Evolutionary conservation across 2,888 invertebrate genomes (phyloP).

Genomic region (Cryptocheilus praepositus): DNA sequence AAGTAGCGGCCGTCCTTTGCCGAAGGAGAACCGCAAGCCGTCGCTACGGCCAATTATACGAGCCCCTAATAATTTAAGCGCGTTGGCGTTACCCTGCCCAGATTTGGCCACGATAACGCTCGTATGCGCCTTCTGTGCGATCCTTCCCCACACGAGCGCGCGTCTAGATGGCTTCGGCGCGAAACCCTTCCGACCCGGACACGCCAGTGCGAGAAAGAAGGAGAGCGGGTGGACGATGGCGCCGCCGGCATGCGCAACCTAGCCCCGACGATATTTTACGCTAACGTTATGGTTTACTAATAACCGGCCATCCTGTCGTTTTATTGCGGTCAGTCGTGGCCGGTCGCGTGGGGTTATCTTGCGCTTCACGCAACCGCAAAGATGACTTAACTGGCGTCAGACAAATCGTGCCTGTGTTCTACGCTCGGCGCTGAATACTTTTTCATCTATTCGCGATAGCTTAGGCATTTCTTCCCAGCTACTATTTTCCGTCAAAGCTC

Average conservation of each 20-base stretch:
- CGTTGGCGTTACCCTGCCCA: slow-evolving; percentile 54
- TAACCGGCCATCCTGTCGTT: slow-evolving; percentile 59
- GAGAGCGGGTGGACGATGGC: background rate
- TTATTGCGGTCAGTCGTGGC: slow-evolving; percentile 53
- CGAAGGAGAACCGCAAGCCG: slow-evolving; percentile 59
- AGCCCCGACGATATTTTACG: slow-evolving; percentile 50
- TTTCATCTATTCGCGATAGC: no score
- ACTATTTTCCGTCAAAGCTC: no score
- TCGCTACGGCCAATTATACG: slow-evolving; percentile 65
- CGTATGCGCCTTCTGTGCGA: slow-evolving; percentile 23
- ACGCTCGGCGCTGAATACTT: no score
- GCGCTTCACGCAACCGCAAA: no score
- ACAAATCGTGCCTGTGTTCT: no score
- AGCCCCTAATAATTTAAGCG: slow-evolving; percentile 66
- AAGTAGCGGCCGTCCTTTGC: slow-evolving; percentile 19
- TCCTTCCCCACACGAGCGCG: slow-evolving; percentile 18
- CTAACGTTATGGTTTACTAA: slow-evolving; percentile 62
- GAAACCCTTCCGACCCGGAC: background rate
- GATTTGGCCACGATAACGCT: slow-evolving; percentile 62
- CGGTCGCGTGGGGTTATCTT: no score
- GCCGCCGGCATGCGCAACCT: slow-evolving; percentile 16
- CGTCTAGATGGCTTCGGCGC: slow-evolving; percentile 17
- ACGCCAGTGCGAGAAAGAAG: no score
- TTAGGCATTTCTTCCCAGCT: no score
- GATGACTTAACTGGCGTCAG: no score